Percentiles rank a stretch among this genome's conserved stretches.
Evolutionary conservation across 2,888 invertebrate species (phyloP).

Genomic region (Diachrysia chrysitis): DNA sequence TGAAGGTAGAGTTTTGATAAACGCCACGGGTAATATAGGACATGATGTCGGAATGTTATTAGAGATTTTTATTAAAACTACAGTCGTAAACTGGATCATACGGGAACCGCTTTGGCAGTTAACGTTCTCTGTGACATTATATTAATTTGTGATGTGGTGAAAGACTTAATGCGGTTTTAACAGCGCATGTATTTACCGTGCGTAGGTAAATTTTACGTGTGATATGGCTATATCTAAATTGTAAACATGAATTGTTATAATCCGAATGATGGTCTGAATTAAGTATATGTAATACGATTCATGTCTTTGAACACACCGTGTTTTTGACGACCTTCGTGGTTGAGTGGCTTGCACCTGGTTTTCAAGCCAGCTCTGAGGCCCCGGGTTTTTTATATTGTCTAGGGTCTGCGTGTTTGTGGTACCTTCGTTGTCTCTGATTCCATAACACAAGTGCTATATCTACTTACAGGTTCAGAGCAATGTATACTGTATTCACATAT

Average conservation of each 20-base stretch:
- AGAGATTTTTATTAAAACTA: constrained; percentile 82
- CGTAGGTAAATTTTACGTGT: constrained; percentile 24
- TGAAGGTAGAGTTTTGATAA: constrained; percentile 75
- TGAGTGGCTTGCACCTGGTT: too few relatives aligned
- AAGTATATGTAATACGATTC: too few relatives aligned
- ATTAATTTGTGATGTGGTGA: constrained; percentile 73
- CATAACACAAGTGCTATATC: too few relatives aligned
- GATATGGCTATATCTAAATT: neutral
- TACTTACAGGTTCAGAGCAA: too few relatives aligned
- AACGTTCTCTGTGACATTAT: constrained; percentile 68
- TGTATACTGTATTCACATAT: too few relatives aligned
- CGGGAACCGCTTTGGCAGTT: constrained; percentile 67
- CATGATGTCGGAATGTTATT: constrained; percentile 82
- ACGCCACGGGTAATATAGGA: constrained; percentile 71
- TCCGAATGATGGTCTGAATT: too few relatives aligned
- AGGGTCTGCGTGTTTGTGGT: too few relatives aligned
- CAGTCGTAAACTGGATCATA: constrained; percentile 80
- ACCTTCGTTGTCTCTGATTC: too few relatives aligned
- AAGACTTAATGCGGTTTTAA: constrained; percentile 61
- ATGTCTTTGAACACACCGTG: too few relatives aligned
- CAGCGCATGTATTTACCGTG: constrained; percentile 39
- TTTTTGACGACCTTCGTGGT: too few relatives aligned
- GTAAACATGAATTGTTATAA: neutral
- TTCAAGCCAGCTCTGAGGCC: too few relatives aligned
- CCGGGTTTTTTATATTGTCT: too few relatives aligned